Percentiles rank a stretch among this genome's conserved stretches.
These are phyloP conservation scores for Bombus turneri DNA, from an alignment of 1,140 invertebrate genomes.

Conservation along the genomic window DNA sequence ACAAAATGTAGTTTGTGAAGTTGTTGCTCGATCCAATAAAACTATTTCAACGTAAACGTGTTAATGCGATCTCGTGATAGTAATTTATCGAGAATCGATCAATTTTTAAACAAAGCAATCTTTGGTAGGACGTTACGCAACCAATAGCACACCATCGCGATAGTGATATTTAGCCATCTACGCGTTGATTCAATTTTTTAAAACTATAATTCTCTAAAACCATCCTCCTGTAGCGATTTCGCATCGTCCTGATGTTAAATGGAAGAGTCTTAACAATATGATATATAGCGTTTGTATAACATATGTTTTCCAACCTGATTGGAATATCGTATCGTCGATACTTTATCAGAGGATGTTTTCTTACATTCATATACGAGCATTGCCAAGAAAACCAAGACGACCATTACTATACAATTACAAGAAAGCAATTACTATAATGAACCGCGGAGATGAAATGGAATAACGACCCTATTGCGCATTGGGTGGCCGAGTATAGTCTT, in stretches of 20 bases:
- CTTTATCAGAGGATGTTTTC: not conserved
- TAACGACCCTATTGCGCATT: not conserved
- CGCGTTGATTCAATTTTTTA: too few relatives aligned
- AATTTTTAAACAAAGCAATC: not conserved
- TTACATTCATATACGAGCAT: not conserved
- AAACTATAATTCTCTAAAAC: too few relatives aligned
- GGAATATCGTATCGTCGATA: not conserved
- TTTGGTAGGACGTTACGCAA: not conserved
- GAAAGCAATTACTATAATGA: slow-evolving; percentile 29
- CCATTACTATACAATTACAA: not conserved
- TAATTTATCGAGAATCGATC: not conserved
- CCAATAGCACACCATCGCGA: too few relatives aligned
- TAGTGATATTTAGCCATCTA: too few relatives aligned
- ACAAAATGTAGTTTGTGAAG: rapidly evolving
- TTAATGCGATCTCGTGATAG: not conserved
- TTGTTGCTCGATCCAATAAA: not conserved
- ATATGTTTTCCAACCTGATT: not conserved
- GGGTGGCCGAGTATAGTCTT: not conserved
- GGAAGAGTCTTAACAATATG: not conserved
- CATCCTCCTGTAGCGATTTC: too few relatives aligned
- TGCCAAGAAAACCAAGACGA: not conserved
- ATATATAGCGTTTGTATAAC: not conserved
- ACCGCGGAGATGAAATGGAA: not conserved
- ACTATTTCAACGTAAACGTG: not conserved
- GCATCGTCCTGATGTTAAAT: not conserved